These are phyloP conservation scores for Rhynchonema sp. DNA, from an alignment of 2,888 invertebrate species.

Conservation along the genomic window DNA sequence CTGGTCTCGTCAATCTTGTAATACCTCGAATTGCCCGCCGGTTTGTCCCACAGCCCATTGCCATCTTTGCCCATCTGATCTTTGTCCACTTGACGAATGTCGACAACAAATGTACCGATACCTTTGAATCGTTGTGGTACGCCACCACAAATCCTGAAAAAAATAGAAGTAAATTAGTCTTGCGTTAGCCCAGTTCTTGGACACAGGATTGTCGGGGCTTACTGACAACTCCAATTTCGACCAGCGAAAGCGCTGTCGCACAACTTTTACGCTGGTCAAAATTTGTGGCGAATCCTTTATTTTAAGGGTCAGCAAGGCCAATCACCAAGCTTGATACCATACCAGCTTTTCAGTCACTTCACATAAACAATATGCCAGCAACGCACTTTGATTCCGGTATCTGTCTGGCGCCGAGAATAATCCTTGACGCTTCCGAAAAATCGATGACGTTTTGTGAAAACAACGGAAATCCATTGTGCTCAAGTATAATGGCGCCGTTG, in stretches of 20 bases:
- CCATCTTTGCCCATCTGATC: conserved; percentile 12
- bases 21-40: conserved; percentile 12
- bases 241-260: too few species aligned
- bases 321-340: too few species aligned
- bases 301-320: too few species aligned
- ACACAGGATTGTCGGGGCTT: neutral
- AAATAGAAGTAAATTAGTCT: neutral
- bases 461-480: conserved; percentile 11
- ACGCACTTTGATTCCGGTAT: too few species aligned
- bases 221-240: neutral
- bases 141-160: conserved; percentile 10
- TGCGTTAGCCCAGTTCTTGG: neutral
- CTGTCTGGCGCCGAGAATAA: conserved; percentile 14
- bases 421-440: conserved; percentile 11
- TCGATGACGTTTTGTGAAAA: conserved; percentile 11
- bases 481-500: neutral
- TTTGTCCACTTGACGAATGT: conserved; percentile 3
- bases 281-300: too few species aligned
- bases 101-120: conserved; percentile 15
- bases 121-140: conserved; percentile 13
- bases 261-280: too few species aligned
- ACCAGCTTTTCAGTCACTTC: too few species aligned
- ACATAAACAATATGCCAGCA: too few species aligned
- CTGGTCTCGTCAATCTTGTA: conserved; percentile 11
- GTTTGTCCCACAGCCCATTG: conserved; percentile 15